phyloP scores from a whole-genome alignment of 1,140 invertebrate genomes.

The Brachionus calyciflorus region DNA sequence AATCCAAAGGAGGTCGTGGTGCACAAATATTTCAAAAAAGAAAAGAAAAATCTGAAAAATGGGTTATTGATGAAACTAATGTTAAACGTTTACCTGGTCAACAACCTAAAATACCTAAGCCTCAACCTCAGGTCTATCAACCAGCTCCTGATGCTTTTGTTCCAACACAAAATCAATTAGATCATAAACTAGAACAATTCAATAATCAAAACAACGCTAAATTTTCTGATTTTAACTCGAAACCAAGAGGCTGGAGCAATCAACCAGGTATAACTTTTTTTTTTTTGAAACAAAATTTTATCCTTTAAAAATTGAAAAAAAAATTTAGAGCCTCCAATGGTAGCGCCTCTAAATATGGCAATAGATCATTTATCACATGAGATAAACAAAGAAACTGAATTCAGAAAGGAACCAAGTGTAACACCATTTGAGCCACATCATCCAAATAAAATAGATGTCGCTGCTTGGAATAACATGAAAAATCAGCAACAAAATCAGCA shows the following conservation, averaged over 20 bases:
- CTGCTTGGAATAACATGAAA: slow-evolving; percentile 21
- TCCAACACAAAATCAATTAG: background rate
- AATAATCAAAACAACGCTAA: background rate
- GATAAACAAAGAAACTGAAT: background rate
- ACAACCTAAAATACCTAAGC: background rate
- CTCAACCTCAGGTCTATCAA: slow-evolving; percentile 12
- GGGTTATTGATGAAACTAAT: slow-evolving; percentile 45
- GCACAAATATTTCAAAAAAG: slow-evolving; percentile 45
- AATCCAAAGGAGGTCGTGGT: slow-evolving; percentile 24
- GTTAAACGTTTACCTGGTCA: slow-evolving; percentile 3
- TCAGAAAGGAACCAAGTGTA: background rate
- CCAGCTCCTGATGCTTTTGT: background rate
- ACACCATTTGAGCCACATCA: slow-evolving; percentile 20
- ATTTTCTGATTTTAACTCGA: slow-evolving; percentile 31
- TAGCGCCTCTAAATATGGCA: background rate
- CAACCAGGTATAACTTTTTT: background rate
- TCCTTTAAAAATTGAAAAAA: background rate
- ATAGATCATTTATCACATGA: background rate
- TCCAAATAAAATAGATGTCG: slow-evolving; percentile 28
- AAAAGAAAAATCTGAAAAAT: slow-evolving; percentile 46
- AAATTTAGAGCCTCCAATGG: background rate
- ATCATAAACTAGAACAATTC: slow-evolving; percentile 5
- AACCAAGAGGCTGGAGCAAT: slow-evolving; percentile 27
- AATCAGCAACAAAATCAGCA: background rate
- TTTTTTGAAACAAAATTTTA: background rate